A percentile compares a stretch with the other conserved stretches of the same genome.
Evolutionary conservation across 2,888 invertebrate species (phyloP).

Genomic region (Sarcophaga rosellei): DNA sequence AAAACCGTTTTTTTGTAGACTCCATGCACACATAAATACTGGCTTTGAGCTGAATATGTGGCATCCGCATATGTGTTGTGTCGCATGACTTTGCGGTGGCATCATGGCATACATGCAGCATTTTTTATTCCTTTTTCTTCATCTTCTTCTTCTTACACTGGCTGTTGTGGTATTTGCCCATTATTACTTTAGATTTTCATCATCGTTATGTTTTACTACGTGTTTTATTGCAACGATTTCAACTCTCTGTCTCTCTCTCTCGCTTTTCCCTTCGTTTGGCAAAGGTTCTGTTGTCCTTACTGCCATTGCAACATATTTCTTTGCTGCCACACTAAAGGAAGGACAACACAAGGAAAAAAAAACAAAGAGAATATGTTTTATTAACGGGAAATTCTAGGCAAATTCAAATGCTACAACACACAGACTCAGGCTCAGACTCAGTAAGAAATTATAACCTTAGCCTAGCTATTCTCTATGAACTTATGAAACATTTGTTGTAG

Average conservation of each 20-base stretch:
- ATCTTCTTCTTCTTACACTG: neutral
- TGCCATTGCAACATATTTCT: constrained; percentile 53
- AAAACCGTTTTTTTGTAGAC: constrained; percentile 27
- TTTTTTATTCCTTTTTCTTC: constrained; percentile 10
- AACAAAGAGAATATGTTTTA: constrained; percentile 23
- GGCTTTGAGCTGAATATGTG: neutral
- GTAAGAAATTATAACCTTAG: constrained; percentile 67
- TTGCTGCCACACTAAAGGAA: constrained; percentile 26
- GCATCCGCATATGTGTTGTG: constrained; percentile 49
- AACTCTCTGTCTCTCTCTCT: neutral
- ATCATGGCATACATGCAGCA: constrained; percentile 46
- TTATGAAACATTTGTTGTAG: constrained; percentile 16
- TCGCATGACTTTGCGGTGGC: constrained; percentile 67
- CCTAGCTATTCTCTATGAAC: constrained; percentile 58
- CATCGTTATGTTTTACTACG: constrained; percentile 50
- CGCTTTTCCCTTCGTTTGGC: neutral
- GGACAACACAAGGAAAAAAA: constrained; percentile 7
- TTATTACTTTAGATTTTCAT: constrained; percentile 65
- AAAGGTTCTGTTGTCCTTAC: constrained; percentile 29
- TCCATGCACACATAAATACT: constrained; percentile 2
- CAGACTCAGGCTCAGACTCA: constrained; percentile 39
- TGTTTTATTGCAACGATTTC: constrained; percentile 36
- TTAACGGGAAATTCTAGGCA: constrained; percentile 60
- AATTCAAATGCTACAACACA: constrained; percentile 29
- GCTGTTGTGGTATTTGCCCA: constrained; percentile 15